phyloP scores from a whole-genome alignment of 2,113 vertebrate species.

The Pogonocichla stellata region DNA sequence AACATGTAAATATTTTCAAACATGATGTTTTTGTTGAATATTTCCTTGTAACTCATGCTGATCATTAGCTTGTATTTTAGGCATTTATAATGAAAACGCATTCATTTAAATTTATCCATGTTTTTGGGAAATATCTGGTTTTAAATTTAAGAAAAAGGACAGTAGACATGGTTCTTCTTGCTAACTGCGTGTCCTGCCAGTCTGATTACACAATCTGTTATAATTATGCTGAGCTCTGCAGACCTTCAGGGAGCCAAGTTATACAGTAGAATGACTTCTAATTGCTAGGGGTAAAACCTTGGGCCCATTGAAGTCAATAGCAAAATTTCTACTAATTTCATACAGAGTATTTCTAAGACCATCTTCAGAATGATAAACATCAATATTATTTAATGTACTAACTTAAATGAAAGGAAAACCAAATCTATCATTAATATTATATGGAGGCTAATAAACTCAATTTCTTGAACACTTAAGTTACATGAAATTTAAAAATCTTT shows the following conservation, averaged over 20 bases:
- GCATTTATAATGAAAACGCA: constrained; percentile 18
- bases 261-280: constrained; percentile 50
- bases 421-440: constrained; percentile 21
- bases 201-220: constrained; percentile 41
- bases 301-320: background rate
- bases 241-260: constrained; percentile 21
- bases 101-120: background rate
- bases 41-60: constrained; percentile 27
- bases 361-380: constrained; percentile 11
- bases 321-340: constrained; percentile 44
- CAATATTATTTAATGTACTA: constrained; percentile 33
- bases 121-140: background rate
- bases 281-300: constrained; percentile 54
- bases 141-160: background rate
- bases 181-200: constrained; percentile 29
- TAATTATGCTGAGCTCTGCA: constrained; percentile 38
- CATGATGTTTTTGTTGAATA: constrained; percentile 22
- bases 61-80: constrained; percentile 35
- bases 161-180: background rate
- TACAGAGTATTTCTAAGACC: background rate
- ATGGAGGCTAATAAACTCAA: background rate
- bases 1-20: constrained; percentile 59
- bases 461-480: background rate
- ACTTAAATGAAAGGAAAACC: constrained; percentile 4
- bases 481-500: constrained; percentile 3